These are phyloP conservation scores for Heliconius aoede DNA, from an alignment of 2,888 invertebrate species.

Conservation along the genomic window DNA sequence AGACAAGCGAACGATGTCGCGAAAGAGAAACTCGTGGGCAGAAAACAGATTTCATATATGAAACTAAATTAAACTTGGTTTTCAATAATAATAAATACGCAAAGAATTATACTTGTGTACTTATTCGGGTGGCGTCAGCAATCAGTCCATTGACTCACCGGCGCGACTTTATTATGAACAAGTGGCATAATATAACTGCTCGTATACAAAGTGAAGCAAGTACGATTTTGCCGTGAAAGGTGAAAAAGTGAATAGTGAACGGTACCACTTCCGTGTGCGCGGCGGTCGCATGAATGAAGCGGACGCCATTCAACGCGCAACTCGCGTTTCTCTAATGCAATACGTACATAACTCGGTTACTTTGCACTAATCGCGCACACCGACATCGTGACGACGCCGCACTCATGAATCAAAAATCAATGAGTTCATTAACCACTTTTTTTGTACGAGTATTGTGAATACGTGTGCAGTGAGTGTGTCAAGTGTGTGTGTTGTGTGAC, in stretches of 20 bases:
- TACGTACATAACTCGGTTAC: conserved; percentile 60
- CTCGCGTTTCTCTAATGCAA: conserved; percentile 60
- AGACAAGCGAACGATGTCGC: conserved; percentile 63
- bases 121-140: conserved; percentile 38
- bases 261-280: conserved; percentile 58
- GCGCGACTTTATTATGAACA: conserved; percentile 28
- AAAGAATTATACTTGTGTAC: conserved; percentile 12
- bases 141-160: conserved; percentile 43
- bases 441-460: conserved; percentile 50
- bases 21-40: conserved; percentile 63
- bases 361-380: conserved; percentile 52
- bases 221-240: conserved; percentile 50
- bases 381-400: conserved; percentile 47
- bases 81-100: conserved; percentile 22
- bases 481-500: conserved; percentile 50
- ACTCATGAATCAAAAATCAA: conserved; percentile 62
- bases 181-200: conserved; percentile 33
- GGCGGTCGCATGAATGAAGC: conserved; percentile 69
- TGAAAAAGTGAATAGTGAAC: conserved; percentile 61
- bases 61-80: conserved; percentile 34
- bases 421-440: conserved; percentile 66
- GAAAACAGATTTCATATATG: conserved; percentile 46
- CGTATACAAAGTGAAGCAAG: conserved; percentile 42
- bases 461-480: conserved; percentile 60
- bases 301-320: conserved; percentile 64